phyloP scores from a whole-genome alignment of 1,140 invertebrate species.

The Bombus difficillimus region DNA sequence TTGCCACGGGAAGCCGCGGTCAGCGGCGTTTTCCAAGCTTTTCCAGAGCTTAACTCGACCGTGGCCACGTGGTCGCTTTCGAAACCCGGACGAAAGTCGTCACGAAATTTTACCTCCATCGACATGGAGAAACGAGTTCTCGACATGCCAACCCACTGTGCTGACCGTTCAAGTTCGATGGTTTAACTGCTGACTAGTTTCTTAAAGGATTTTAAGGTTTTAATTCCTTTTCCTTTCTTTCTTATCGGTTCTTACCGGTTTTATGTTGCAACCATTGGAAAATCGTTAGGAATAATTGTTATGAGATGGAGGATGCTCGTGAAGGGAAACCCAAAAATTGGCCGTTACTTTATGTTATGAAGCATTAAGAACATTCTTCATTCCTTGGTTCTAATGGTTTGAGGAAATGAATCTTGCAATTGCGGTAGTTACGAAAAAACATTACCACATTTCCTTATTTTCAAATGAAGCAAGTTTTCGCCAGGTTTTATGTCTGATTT shows the following conservation, averaged over 20 bases:
- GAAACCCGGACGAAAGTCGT: slow-evolving; percentile 43
- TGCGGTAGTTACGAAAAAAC: too few relatives aligned
- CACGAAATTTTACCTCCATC: slow-evolving; percentile 49
- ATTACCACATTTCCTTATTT: too few relatives aligned
- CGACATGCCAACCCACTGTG: background rate
- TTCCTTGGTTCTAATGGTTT: too few relatives aligned
- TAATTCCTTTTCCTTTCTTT: background rate
- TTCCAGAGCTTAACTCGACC: slow-evolving; percentile 57
- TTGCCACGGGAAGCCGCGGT: slow-evolving; percentile 68
- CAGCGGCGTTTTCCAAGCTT: slow-evolving; percentile 66
- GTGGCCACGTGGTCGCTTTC: slow-evolving; percentile 39
- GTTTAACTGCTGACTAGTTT: background rate
- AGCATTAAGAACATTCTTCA: too few relatives aligned
- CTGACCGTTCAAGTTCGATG: background rate
- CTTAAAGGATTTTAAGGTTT: background rate
- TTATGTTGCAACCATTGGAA: background rate
- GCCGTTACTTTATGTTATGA: too few relatives aligned
- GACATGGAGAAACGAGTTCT: slow-evolving; percentile 32
- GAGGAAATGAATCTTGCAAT: too few relatives aligned
- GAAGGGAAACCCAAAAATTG: background rate
- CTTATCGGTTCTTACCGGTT: background rate
- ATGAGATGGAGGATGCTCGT: background rate
- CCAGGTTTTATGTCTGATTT: too few relatives aligned
- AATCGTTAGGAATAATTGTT: background rate
- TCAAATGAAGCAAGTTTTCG: too few relatives aligned